Evolutionary conservation across 2,797 vertebrate species (phyloP).

Genomic region (Adelosebastes latens): DNA sequence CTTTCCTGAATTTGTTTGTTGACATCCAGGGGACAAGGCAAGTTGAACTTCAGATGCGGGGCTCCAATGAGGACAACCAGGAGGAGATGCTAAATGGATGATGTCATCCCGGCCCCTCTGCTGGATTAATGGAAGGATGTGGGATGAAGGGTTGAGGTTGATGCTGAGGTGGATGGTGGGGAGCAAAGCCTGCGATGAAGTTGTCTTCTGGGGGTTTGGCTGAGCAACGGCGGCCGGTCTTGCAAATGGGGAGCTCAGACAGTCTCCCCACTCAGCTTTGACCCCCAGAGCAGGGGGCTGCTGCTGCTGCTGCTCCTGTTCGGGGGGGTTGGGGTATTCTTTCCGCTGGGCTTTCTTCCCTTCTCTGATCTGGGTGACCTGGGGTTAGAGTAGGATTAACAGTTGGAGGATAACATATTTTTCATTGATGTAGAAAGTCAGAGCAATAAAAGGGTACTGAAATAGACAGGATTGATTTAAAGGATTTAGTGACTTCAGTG

Average conservation of each 20-base stretch:
- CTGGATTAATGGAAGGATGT: slow-evolving; percentile 24
- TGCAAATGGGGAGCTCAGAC: slow-evolving; percentile 27
- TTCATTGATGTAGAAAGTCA: slow-evolving; percentile 4
- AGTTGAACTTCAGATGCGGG: neutral
- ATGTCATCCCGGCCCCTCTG: slow-evolving; percentile 41
- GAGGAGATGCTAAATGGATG: slow-evolving; percentile 25
- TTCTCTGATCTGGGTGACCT: slow-evolving; percentile 59
- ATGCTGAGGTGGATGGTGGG: slow-evolving; percentile 55
- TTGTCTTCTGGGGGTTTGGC: neutral
- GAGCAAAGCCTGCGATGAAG: slow-evolving; percentile 23
- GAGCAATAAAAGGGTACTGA: neutral
- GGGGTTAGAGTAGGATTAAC: slow-evolving; percentile 30
- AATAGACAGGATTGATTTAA: neutral
- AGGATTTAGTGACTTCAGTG: neutral
- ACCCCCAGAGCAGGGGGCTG: slow-evolving; percentile 7
- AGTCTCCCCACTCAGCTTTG: slow-evolving; percentile 25
- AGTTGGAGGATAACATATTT: slow-evolving; percentile 1
- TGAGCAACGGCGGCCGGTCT: slow-evolving; percentile 1
- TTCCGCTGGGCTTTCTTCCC: slow-evolving; percentile 49
- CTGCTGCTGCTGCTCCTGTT: neutral
- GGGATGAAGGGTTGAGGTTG: slow-evolving; percentile 35
- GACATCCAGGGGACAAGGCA: slow-evolving; percentile 3
- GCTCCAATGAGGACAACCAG: slow-evolving; percentile 7
- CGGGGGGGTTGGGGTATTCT: slow-evolving; percentile 7
- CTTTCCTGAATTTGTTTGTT: slow-evolving; percentile 2